Evolutionary conservation across 2,113 vertebrate genomes (phyloP).

Genomic region (Zootoca vivipara): DNA sequence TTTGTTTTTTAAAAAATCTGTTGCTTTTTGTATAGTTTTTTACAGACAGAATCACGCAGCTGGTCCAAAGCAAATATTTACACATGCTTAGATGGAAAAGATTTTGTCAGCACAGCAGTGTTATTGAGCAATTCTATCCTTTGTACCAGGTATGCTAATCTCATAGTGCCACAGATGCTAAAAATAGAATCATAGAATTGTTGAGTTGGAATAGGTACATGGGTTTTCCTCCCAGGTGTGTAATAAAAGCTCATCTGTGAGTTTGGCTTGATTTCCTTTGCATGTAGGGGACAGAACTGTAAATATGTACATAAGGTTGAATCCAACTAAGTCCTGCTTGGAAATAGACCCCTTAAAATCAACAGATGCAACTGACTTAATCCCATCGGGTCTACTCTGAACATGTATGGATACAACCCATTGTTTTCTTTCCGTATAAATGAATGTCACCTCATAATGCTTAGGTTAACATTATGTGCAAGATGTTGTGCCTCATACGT

Average conservation of each 20-base stretch:
- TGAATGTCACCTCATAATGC: neutral
- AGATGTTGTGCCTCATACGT: neutral
- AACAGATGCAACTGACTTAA: too few relatives aligned
- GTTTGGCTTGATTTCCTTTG: neutral
- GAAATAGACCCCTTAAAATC: too few relatives aligned
- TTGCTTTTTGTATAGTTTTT: conserved; percentile 65
- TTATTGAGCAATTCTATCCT: conserved; percentile 75
- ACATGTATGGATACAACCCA: too few relatives aligned
- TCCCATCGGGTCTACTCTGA: too few relatives aligned
- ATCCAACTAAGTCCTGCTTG: too few relatives aligned
- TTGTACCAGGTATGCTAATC: conserved; percentile 74
- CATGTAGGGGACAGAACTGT: neutral
- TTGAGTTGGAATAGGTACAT: neutral
- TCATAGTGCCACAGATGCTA: neutral
- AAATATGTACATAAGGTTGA: neutral
- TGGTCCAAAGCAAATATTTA: conserved; percentile 73
- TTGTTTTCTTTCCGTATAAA: neutral
- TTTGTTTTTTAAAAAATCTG: conserved; percentile 4
- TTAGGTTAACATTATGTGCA: neutral
- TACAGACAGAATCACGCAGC: conserved; percentile 64
- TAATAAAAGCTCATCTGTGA: neutral
- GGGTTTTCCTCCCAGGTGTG: neutral
- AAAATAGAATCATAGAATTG: too few relatives aligned
- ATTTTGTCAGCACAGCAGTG: conserved; percentile 59
- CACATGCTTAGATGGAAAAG: conserved; percentile 79